Evolutionary conservation across 2,888 invertebrate species (phyloP).

Genomic region (Cheilosia variabilis): DNA sequence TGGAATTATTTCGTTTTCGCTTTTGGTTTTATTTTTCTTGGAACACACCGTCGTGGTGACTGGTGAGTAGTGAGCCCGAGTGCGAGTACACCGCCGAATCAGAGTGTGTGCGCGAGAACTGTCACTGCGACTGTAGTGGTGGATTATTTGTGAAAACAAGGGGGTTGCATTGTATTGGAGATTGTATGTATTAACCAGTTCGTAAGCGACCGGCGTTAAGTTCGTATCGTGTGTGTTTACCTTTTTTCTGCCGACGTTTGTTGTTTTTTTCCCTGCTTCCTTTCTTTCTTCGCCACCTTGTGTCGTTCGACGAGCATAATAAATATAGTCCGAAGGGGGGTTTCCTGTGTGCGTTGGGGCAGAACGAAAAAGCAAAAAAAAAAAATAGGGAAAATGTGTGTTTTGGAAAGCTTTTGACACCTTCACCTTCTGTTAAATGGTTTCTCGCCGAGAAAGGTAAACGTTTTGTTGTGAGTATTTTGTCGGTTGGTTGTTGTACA

Average conservation of each 20-base stretch:
- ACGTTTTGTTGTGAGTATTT: constrained; percentile 69
- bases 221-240: constrained; percentile 82
- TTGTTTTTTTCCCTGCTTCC: constrained; percentile 73
- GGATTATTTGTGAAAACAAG: constrained; percentile 75
- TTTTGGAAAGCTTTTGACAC: constrained; percentile 72
- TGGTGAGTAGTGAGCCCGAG: neutral
- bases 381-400: constrained; percentile 46
- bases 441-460: constrained; percentile 55
- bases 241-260: constrained; percentile 76
- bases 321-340: constrained; percentile 40
- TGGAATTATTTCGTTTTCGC: constrained; percentile 62
- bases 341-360: constrained; percentile 49
- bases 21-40: constrained; percentile 75
- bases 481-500: constrained; percentile 47
- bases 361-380: constrained; percentile 5
- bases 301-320: constrained; percentile 28
- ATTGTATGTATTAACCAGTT: constrained; percentile 84
- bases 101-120: constrained; percentile 43
- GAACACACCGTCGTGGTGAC: constrained; percentile 45
- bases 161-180: constrained; percentile 80
- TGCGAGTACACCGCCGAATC: too few species aligned
- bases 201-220: constrained; percentile 84
- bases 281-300: constrained; percentile 46
- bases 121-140: constrained; percentile 52
- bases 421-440: constrained; percentile 48